Percentiles rank a stretch among this genome's conserved stretches.
phyloP scores from a whole-genome alignment of 2,113 vertebrate genomes.

The Synchiropus splendidus region DNA sequence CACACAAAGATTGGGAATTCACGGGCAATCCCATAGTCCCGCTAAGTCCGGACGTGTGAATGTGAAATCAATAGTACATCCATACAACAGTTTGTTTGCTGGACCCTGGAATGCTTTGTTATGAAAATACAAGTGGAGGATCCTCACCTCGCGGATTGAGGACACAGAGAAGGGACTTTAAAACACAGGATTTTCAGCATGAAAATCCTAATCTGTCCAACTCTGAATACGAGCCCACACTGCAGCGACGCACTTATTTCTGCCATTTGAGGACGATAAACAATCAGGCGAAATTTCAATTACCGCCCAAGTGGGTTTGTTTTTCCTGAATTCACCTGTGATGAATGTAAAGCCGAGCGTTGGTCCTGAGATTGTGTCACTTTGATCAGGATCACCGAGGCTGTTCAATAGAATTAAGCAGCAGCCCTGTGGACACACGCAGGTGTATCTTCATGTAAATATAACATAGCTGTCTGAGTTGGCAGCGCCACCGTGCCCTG shows the following conservation, averaged over 20 bases:
- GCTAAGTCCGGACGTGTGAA: slow-evolving; percentile 67
- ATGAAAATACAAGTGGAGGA: slow-evolving; percentile 55
- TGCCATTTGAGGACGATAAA: too few species aligned
- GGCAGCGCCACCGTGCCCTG: slow-evolving; percentile 44
- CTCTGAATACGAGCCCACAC: too few species aligned
- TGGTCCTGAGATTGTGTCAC: too few species aligned
- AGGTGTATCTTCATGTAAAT: slow-evolving; percentile 9
- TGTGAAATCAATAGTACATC: slow-evolving; percentile 79
- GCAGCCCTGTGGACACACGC: too few species aligned
- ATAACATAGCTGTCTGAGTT: slow-evolving; percentile 44
- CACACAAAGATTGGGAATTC: slow-evolving; percentile 67
- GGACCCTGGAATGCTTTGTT: slow-evolving; percentile 59
- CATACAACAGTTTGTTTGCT: slow-evolving; percentile 69
- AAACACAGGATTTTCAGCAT: slow-evolving; percentile 42
- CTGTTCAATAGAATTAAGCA: too few species aligned
- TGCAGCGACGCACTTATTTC: too few species aligned
- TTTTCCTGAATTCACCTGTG: too few species aligned
- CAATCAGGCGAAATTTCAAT: too few species aligned
- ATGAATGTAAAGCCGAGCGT: too few species aligned
- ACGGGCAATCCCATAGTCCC: slow-evolving; percentile 63
- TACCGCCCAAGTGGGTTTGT: too few species aligned
- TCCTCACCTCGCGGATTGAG: slow-evolving; percentile 60
- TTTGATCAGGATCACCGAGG: too few species aligned
- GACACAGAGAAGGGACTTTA: slow-evolving; percentile 46
- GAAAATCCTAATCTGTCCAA: slow-evolving; percentile 27